Percentiles rank a stretch among this genome's conserved stretches.
Conservation (phyloP, 2,888 invertebrate species). For the Baronia brevicornis region DNA sequence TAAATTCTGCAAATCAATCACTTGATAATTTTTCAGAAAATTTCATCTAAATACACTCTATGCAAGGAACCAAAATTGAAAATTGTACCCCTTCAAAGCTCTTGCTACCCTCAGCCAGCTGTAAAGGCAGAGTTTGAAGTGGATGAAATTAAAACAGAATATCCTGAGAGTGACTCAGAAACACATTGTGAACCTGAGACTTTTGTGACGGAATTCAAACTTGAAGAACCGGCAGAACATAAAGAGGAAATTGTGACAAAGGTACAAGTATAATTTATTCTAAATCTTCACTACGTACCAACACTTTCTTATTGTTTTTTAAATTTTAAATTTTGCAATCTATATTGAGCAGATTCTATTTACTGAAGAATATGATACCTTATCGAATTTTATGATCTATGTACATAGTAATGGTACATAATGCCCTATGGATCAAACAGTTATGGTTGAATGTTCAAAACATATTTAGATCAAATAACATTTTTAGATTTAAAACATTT, state of each 20-base stretch:
- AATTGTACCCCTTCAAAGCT: conserved; percentile 7
- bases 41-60: conserved; percentile 10
- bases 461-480: too few species aligned
- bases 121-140: conserved; percentile 19
- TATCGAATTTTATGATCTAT: too few species aligned
- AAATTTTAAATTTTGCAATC: too few species aligned
- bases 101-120: conserved; percentile 16
- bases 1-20: too few species aligned
- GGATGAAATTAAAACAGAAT: conserved; percentile 24
- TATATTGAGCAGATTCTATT: too few species aligned
- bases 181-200: conserved; percentile 45
- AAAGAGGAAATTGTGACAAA: conserved; percentile 17
- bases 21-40: conserved; percentile 16
- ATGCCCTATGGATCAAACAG: too few species aligned
- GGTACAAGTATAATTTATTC: conserved; percentile 33
- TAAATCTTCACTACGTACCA: too few species aligned
- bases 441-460: too few species aligned
- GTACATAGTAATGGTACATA: too few species aligned
- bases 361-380: too few species aligned
- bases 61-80: conserved; percentile 14
- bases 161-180: conserved; percentile 12
- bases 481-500: too few species aligned
- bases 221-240: conserved; percentile 17
- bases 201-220: conserved; percentile 35
- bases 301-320: too few species aligned